Base-by-base conservation (phyloP, 1,140 invertebrate genomes). In the Paracyclopina nana region DNA sequence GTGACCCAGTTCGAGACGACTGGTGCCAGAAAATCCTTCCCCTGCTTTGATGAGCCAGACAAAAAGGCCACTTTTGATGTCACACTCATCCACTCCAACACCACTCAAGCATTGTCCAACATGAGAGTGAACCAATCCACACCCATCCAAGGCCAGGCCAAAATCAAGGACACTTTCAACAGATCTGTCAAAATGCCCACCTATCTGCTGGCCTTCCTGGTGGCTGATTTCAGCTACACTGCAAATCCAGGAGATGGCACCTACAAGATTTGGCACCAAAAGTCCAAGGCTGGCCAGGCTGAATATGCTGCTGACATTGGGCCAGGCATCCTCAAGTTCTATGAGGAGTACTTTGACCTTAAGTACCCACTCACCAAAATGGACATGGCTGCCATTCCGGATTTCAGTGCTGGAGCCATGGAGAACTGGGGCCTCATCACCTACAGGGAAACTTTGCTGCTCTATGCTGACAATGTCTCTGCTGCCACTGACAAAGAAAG, bases 391-490 rank as follows among this genome's bases (percentile, higher is more conserved):
- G 85, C 82, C 11, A 84, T 94, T 56, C 88, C 88, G 4, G 87
- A 95, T 66, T 95, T 94, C 69, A 78, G 80, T 1, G 85, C 86
- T 2, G 88, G 85, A 6, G 88, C 87, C 0, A 95, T 94, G 78
- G 90, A 94, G 65, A 86, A 94, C 66, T 94, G 87, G 69, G 71
- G 71, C 6, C 55, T 72, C 26, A 65, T 72, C 28, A 68, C 66
- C 12, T 55, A 51, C 26, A 70, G 85, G 50, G 87, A 94, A 68
- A 78, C 77, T 0, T 75, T 76, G 46, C 68, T 95, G 49, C 67
- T 94, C 1, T 83, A 77, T 50, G 76, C 84, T 57, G 59, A 70
- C n/a, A 60, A 60, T 0, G 70, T 67, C 0, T 79, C 78, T 43
- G 83, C 84, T 0, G 71, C 76, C 1, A 61, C 59, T 1, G 81